Evolutionary conservation across 1,140 invertebrate genomes (phyloP).

Genomic region (Diorhabda elongata): DNA sequence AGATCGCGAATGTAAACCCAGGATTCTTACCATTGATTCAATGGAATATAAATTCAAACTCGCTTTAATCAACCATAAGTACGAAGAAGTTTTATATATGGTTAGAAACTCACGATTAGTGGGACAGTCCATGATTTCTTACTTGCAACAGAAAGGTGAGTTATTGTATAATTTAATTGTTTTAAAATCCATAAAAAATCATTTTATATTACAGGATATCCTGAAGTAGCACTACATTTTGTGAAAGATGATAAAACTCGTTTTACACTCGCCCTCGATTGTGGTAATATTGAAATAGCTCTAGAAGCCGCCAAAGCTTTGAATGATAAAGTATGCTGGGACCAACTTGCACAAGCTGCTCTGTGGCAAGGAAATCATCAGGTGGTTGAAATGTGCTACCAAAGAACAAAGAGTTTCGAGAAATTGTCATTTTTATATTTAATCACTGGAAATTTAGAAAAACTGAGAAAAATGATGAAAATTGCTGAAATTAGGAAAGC

Average conservation of each 20-base stretch:
- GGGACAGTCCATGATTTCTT: constrained; percentile 98
- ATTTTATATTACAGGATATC: constrained; percentile 62
- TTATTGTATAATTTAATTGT: neutral
- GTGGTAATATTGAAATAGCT: constrained; percentile 96
- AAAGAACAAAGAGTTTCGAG: constrained; percentile 98
- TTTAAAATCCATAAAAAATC: neutral
- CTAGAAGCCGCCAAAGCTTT: constrained; percentile 89
- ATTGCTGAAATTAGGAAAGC: constrained; percentile 97
- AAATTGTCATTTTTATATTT: constrained; percentile 97
- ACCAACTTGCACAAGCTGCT: constrained; percentile 91
- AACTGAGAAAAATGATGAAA: constrained; percentile 98
- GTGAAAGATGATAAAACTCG: constrained; percentile 99
- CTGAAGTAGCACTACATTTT: constrained; percentile 99
- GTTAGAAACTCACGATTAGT: constrained; percentile 94
- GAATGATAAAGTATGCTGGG: constrained; percentile 95
- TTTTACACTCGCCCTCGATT: constrained; percentile 94
- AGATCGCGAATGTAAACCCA: constrained; percentile 86
- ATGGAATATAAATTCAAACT: constrained; percentile 99
- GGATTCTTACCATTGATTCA: constrained; percentile 90
- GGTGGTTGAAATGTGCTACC: constrained; percentile 98
- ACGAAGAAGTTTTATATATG: constrained; percentile 98
- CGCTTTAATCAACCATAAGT: constrained; percentile 93
- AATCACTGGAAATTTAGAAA: constrained; percentile 97
- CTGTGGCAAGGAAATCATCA: constrained; percentile 93
- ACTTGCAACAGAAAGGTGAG: constrained; percentile 89